Base-by-base conservation (phyloP, 2,888 invertebrate species). In the Himalopsyche japonica region DNA sequence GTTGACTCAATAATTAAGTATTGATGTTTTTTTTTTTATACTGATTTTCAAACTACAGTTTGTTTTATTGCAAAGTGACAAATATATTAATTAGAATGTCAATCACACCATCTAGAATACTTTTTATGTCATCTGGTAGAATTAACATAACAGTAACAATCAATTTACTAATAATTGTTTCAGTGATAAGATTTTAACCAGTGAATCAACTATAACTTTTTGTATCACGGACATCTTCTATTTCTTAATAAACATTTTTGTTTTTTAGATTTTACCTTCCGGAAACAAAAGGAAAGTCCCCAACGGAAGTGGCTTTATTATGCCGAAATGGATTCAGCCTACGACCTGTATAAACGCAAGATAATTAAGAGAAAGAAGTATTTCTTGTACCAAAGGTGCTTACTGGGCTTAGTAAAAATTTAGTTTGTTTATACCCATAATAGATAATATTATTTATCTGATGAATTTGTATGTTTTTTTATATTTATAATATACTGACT, bases 201-300 rank as follows among this genome's bases (percentile, higher is more conserved):
- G 32, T 32, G 32, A 32, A 32, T 4, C 32, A 32, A 32, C 3
- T 32, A 32, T 32, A 6, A 32, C 32, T 4, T 37, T 37, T 37
- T 37, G 1, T 37, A 37, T 37, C 6, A 43, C 15, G 15, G 2
- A 43, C 12, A 43, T 43, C 37, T 43, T 43, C 7, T 12, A 12
- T 43, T 43, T 43, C 15, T 43, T 1, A 43, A 43, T 3, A 2
- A 3, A 15, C 0, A 43, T 70, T 37, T 43, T 47, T 81, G 8
- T 49, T 90, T 12, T 89, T 90, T 89, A 95, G 95, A 88, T 89
- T 93, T 76, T 96, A 95, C 89, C 92, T 96, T 88, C 96, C 96
- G 5, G 96, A 96, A 90, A 96, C 96, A 0, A 92, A 94, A 86
- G 95, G 95, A n/a, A 93, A 92, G 87, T 94, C 95, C 87, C 94